phyloP scores from a whole-genome alignment of 2,888 invertebrate genomes.

The Hipparchia semele region DNA sequence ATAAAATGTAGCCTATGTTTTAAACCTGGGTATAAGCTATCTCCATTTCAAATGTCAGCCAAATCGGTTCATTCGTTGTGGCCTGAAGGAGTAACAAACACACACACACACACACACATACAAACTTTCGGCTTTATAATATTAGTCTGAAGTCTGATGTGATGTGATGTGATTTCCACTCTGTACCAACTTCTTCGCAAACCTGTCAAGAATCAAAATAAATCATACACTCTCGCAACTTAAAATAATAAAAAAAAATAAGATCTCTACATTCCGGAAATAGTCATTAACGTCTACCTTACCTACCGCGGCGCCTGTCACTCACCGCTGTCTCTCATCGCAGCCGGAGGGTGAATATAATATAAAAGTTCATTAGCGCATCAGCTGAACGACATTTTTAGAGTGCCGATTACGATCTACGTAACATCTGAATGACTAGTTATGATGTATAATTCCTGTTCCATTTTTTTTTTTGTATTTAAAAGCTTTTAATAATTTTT shows the following conservation, averaged over 20 bases:
- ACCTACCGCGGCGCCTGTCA: constrained; percentile 79
- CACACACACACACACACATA: no score
- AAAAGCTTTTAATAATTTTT: not conserved
- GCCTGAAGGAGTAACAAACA: no score
- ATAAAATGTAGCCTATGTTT: no score
- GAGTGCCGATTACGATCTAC: constrained; percentile 35
- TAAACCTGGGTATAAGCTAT: no score
- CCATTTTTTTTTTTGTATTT: not conserved
- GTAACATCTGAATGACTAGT: constrained; percentile 33
- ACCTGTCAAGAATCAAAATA: constrained; percentile 11
- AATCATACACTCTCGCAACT: not conserved
- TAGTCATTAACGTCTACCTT: constrained; percentile 74
- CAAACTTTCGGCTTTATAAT: no score
- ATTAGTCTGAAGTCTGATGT: no score
- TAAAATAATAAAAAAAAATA: constrained; percentile 23
- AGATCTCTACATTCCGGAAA: constrained; percentile 60
- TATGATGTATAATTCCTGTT: constrained; percentile 35
- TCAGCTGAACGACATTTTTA: constrained; percentile 53
- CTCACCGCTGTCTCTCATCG: constrained; percentile 68
- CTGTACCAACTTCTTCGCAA: not conserved
- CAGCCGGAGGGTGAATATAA: constrained; percentile 69
- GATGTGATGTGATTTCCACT: no score
- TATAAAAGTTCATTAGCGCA: constrained; percentile 74
- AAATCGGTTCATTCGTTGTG: no score
- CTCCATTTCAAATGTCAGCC: no score